Evolutionary conservation across 2,888 invertebrate genomes (phyloP).

Genomic region (Psococerastis gibbosa): DNA sequence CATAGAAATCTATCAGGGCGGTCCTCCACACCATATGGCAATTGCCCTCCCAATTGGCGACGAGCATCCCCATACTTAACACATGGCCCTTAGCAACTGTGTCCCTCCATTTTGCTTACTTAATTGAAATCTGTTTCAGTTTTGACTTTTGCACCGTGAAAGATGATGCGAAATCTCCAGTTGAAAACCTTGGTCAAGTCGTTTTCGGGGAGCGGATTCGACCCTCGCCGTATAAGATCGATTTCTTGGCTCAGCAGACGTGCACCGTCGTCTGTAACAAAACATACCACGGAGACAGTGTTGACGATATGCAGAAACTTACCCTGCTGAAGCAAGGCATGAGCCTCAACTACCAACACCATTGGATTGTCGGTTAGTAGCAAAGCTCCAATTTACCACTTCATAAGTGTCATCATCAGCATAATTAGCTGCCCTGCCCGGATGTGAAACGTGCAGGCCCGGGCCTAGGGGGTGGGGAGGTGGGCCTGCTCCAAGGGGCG

Average conservation of each 20-base stretch:
- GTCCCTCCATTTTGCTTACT: too few relatives aligned
- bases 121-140: conserved; percentile 26
- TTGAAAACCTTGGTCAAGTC: conserved; percentile 96
- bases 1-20: too few relatives aligned
- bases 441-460: too few relatives aligned
- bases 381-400: too few relatives aligned
- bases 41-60: too few relatives aligned
- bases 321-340: conserved; percentile 79
- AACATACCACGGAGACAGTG: conserved; percentile 44
- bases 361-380: conserved; percentile 70
- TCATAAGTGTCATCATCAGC: too few relatives aligned
- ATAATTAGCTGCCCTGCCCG: too few relatives aligned
- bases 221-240: conserved; percentile 75
- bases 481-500: too few relatives aligned
- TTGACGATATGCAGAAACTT: conserved; percentile 46
- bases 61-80: too few relatives aligned
- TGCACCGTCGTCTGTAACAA: conserved; percentile 46
- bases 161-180: conserved; percentile 64
- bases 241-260: conserved; percentile 51
- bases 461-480: too few relatives aligned
- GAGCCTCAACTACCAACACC: conserved; percentile 91
- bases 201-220: conserved; percentile 97
- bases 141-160: conserved; percentile 80
- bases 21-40: too few relatives aligned
- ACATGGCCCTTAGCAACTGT: too few relatives aligned